These are phyloP conservation scores for Amazona vittata DNA, from an alignment of 2,113 vertebrate species.

Conservation along the genomic window DNA sequence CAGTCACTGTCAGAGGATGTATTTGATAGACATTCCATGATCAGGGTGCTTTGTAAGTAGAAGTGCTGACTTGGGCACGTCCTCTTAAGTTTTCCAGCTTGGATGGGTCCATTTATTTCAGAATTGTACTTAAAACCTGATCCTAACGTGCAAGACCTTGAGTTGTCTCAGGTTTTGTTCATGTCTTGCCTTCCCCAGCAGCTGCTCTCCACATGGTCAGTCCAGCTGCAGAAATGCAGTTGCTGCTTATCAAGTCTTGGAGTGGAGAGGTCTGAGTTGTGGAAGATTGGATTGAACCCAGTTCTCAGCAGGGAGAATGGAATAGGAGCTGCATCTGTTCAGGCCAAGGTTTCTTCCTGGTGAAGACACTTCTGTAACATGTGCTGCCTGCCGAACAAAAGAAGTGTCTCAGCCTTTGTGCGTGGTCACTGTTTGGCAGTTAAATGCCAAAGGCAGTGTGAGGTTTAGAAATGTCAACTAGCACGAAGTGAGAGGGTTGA, in stretches of 20 bases:
- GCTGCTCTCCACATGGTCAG: neutral
- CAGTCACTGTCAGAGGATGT: neutral
- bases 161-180: neutral
- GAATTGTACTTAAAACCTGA: neutral
- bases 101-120: neutral
- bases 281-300: neutral
- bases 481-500: neutral
- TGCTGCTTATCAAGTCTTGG: neutral
- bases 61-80: neutral
- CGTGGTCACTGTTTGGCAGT: neutral
- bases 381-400: neutral
- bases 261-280: neutral
- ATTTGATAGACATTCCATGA: neutral
- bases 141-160: neutral
- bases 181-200: neutral
- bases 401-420: neutral
- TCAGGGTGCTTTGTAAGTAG: neutral
- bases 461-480: neutral
- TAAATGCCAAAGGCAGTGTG: neutral
- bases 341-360: neutral
- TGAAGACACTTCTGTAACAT: neutral
- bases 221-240: neutral
- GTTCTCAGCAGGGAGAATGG: neutral
- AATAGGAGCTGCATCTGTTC: neutral
- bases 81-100: neutral